Evolutionary conservation across 2,888 invertebrate genomes (phyloP).

Genomic region (Agrenia bidenticulata): DNA sequence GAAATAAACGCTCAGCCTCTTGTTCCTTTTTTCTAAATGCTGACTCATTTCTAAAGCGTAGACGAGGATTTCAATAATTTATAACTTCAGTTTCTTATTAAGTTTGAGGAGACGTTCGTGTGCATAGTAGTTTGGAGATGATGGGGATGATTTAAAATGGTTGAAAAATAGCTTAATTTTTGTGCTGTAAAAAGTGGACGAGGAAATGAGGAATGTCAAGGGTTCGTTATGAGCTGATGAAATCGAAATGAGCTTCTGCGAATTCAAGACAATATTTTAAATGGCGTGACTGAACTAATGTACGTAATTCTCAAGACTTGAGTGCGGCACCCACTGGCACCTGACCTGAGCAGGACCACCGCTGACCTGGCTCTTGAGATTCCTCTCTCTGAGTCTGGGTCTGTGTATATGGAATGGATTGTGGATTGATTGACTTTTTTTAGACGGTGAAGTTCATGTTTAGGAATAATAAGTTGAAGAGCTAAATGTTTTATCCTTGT

Average conservation of each 20-base stretch:
- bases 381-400: no score
- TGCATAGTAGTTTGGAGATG: neutral
- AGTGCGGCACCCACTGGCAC: neutral
- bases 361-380: slow-evolving; percentile 8
- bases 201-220: no score
- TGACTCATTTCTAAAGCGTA: slow-evolving; percentile 1
- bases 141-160: no score
- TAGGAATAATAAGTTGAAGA: no score
- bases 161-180: no score
- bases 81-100: neutral
- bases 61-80: neutral
- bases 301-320: neutral
- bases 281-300: neutral
- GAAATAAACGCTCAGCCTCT: neutral
- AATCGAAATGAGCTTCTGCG: neutral
- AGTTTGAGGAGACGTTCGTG: neutral
- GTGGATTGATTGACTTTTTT: no score
- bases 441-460: no score
- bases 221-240: no score
- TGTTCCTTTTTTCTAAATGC: neutral
- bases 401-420: no score
- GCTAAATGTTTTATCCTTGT: no score
- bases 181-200: no score
- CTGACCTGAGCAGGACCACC: slow-evolving; percentile 5
- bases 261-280: slow-evolving; percentile 4